Evolutionary conservation across 2,797 vertebrate species (phyloP).

Genomic region (Chloroceryle inda): DNA sequence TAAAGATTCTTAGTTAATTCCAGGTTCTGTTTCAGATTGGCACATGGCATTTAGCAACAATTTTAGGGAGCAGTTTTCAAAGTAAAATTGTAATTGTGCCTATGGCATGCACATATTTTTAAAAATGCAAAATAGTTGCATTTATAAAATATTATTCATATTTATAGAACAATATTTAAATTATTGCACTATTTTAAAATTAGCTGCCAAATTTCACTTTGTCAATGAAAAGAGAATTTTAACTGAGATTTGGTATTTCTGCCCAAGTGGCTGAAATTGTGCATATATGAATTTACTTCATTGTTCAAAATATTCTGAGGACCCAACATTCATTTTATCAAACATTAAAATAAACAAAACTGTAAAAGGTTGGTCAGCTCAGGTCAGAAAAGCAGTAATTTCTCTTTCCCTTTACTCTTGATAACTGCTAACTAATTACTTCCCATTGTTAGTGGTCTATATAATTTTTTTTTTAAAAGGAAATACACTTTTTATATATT

Average conservation of each 20-base stretch:
- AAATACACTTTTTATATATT: neutral
- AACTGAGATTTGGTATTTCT: neutral
- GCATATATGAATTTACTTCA: neutral
- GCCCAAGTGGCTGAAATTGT: neutral
- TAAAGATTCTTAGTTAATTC: neutral
- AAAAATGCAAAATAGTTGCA: neutral
- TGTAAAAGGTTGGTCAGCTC: neutral
- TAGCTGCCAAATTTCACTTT: neutral
- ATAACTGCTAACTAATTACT: neutral
- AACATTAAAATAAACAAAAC: neutral
- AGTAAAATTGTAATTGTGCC: neutral
- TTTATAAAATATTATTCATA: neutral
- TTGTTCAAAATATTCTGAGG: neutral
- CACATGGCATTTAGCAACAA: neutral
- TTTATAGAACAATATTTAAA: neutral
- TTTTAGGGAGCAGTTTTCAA: neutral
- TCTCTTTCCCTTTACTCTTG: neutral
- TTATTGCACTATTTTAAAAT: neutral
- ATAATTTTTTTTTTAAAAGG: fast-evolving
- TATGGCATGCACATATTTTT: neutral
- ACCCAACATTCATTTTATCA: neutral
- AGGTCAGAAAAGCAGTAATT: neutral
- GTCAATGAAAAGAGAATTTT: neutral
- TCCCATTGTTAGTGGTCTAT: neutral
- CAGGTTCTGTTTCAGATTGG: neutral